Evolutionary conservation across 1,140 invertebrate genomes (phyloP), one percentile per base, ranked within the genome.

Genomic region (Leucophenga varia): DNA sequence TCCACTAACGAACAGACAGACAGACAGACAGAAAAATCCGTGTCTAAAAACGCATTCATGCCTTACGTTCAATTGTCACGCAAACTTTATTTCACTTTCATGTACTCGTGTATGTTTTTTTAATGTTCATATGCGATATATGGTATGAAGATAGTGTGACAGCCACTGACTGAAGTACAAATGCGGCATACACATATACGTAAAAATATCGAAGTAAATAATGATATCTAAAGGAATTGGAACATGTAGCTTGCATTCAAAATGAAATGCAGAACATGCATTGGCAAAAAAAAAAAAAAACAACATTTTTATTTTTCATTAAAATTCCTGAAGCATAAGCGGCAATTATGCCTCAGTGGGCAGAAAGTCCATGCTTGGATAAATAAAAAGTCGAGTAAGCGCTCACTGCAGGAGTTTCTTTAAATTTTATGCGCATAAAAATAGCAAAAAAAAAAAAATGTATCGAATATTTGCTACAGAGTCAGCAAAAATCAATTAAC

Each of bases 141-240:
- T n/a, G n/a, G n/a, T n/a, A n/a, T n/a, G n/a, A n/a, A n/a, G n/a
- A n/a, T n/a, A n/a, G n/a, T n/a, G n/a, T n/a, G n/a, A n/a, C n/a
- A n/a, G n/a, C 54, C 51, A 36, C 34, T 22, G 19, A 46, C 43
- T 47, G 49, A 59, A 55, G 59, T 52, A 50, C 32, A 21, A 47
- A 28, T 31, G 31, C 41, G 10, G 20, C 8, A 17, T 5, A 19
- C 2, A 35, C 20, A 14, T 18, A 37, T 14, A 30, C 12, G 22
- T 10, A 25, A 25, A 25, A 25, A 25, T 25, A 25, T 25, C 5
- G 5, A 10, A 25, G 22, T 25, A 48, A 54, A 47, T 67, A 63
- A 63, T 56, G 64, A 64, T 67, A 67, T 67, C 63, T 68, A 47
- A 63, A 64, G 63, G 63, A 67, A 67, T 59, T 67, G 63, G 63